Conservation (phyloP, 1,140 invertebrate species). For the Brachionus rubens region DNA sequence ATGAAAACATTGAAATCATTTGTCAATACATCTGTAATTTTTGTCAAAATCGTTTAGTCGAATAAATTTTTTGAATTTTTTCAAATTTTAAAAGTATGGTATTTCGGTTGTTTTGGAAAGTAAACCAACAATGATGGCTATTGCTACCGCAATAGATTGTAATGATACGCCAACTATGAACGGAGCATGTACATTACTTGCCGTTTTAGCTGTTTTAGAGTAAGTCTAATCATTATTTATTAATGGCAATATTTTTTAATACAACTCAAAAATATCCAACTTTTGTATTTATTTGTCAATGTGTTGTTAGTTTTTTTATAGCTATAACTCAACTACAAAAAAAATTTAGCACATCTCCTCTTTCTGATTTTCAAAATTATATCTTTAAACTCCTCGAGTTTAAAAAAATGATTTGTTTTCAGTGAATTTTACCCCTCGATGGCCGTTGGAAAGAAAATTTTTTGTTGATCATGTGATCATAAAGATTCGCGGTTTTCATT, state of each 20-base stretch:
- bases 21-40: slow-evolving; percentile 31
- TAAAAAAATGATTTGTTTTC: too few relatives aligned
- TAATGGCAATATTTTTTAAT: not conserved
- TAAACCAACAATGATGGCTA: slow-evolving; percentile 8
- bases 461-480: too few relatives aligned
- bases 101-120: slow-evolving; percentile 20
- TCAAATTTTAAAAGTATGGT: slow-evolving; percentile 29
- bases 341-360: too few relatives aligned
- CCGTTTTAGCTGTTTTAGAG: slow-evolving; percentile 23
- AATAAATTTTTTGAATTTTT: not conserved
- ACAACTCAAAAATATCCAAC: not conserved
- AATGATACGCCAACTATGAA: slow-evolving; percentile 14
- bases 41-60: not conserved
- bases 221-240: not conserved
- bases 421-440: too few relatives aligned
- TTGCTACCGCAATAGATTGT: slow-evolving; percentile 36
- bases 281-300: too few relatives aligned
- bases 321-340: too few relatives aligned
- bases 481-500: too few relatives aligned
- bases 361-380: too few relatives aligned
- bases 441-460: too few relatives aligned
- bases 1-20: slow-evolving; percentile 32
- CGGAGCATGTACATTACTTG: slow-evolving; percentile 19
- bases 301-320: too few relatives aligned
- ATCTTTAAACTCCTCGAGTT: too few relatives aligned